Evolutionary conservation across 2,888 invertebrate genomes (phyloP).

Genomic region (Ormyrus labotus): DNA sequence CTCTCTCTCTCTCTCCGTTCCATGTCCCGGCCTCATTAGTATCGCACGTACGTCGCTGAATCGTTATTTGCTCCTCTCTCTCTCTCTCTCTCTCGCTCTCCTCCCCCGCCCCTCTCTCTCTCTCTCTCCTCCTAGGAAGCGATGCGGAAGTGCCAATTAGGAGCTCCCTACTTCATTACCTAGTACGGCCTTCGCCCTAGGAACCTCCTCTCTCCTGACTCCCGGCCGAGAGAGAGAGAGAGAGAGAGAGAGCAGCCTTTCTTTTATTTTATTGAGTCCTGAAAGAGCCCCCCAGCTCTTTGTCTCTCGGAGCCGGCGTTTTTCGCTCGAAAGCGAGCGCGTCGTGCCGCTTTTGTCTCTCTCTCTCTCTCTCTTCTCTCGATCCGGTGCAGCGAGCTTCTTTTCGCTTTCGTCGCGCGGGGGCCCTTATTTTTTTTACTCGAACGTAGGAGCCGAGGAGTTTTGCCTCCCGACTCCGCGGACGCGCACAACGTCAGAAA

Average conservation of each 20-base stretch:
- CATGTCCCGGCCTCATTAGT: conserved; percentile 54
- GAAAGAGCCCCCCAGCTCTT: too few relatives aligned
- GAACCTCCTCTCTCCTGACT: conserved; percentile 27
- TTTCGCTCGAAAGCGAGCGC: too few relatives aligned
- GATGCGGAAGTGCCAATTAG: conserved; percentile 58
- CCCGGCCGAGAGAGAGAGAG: conserved; percentile 26
- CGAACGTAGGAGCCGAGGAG: too few relatives aligned
- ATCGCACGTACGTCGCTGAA: conserved; percentile 50
- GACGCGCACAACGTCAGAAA: too few relatives aligned
- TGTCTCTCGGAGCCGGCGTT: too few relatives aligned
- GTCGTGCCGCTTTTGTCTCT: too few relatives aligned
- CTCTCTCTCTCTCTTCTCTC: too few relatives aligned
- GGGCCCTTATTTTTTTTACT: too few relatives aligned
- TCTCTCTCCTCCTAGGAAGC: conserved; percentile 4
- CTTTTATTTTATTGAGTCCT: too few relatives aligned
- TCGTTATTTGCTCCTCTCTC: conserved; percentile 53
- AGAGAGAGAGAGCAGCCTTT: conserved; percentile 6
- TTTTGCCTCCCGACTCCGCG: too few relatives aligned
- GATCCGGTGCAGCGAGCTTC: too few relatives aligned
- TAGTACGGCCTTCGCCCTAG: conserved; percentile 25
- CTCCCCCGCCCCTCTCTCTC: conserved; percentile 23
- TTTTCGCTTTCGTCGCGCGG: too few relatives aligned
- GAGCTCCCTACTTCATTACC: conserved; percentile 51
- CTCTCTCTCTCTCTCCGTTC: background rate
- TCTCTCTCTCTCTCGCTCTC: background rate